Percentiles rank a stretch among this genome's conserved stretches.
These are phyloP conservation scores for Ectobius pallidus DNA, from an alignment of 2,888 invertebrate species.

Conservation along the genomic window DNA sequence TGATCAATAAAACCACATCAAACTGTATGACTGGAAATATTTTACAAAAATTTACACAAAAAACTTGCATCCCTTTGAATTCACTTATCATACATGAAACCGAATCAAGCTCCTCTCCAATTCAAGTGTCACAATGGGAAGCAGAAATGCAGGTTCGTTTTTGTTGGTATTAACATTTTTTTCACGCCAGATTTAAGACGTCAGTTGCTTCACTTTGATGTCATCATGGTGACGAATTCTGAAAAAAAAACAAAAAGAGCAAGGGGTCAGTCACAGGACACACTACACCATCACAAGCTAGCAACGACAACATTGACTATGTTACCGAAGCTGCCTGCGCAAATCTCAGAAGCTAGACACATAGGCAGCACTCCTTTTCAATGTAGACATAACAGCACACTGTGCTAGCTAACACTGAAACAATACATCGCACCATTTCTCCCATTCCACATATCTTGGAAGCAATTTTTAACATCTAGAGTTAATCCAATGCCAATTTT, in stretches of 20 bases:
- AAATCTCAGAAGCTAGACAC: not conserved
- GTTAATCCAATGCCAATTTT: no score
- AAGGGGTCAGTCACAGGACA: slow-evolving; percentile 29
- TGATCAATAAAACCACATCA: slow-evolving; percentile 46
- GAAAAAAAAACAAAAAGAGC: slow-evolving; percentile 60
- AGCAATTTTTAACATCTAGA: no score
- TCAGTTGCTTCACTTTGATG: slow-evolving; percentile 83
- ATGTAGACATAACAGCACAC: slow-evolving; percentile 1
- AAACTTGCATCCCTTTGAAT: slow-evolving; percentile 42
- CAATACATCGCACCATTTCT: not conserved
- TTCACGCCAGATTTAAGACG: slow-evolving; percentile 46
- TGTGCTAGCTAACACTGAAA: slow-evolving; percentile 17
- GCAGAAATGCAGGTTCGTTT: slow-evolving; percentile 49
- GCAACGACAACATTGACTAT: slow-evolving; percentile 8
- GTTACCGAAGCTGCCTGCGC: no score
- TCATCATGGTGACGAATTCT: slow-evolving; percentile 99
- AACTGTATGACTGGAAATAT: slow-evolving; percentile 44
- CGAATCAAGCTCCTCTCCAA: slow-evolving; percentile 45
- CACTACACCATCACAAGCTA: not conserved
- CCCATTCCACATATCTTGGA: slow-evolving; percentile 4
- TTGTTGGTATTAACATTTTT: slow-evolving; percentile 45
- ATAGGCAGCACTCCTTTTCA: slow-evolving; percentile 5
- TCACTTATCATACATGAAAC: slow-evolving; percentile 45
- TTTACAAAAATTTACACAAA: slow-evolving; percentile 45
- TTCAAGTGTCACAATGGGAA: slow-evolving; percentile 49